These are phyloP conservation scores for Dermatemys mawii DNA, from an alignment of 2,113 vertebrate species.

Conservation along the genomic window DNA sequence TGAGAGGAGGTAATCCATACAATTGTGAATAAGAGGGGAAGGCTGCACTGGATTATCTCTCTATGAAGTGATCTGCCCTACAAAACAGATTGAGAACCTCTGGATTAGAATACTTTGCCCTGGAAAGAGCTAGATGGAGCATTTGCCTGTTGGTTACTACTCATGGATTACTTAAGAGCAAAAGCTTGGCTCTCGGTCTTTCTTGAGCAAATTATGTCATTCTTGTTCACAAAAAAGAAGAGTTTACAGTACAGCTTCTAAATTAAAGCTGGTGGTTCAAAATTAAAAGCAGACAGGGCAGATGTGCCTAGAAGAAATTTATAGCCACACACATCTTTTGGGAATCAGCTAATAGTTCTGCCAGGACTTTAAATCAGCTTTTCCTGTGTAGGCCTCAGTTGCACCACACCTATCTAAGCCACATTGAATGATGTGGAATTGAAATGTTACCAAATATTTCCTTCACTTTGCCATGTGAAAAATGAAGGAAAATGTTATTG, in stretches of 20 bases:
- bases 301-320: slow-evolving; percentile 77
- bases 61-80: background rate
- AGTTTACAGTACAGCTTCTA: slow-evolving; percentile 71
- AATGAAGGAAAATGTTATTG: slow-evolving; percentile 57
- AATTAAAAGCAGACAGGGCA: slow-evolving; percentile 85
- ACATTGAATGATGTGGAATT: slow-evolving; percentile 65
- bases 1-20: slow-evolving; percentile 49
- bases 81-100: background rate
- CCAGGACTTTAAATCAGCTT: slow-evolving; percentile 79
- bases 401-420: slow-evolving; percentile 77
- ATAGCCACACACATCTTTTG: slow-evolving; percentile 76
- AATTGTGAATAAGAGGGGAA: background rate
- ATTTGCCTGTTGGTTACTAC: slow-evolving; percentile 66
- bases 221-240: slow-evolving; percentile 76
- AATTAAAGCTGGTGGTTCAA: slow-evolving; percentile 81
- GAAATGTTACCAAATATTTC: slow-evolving; percentile 76
- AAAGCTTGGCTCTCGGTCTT: slow-evolving; percentile 74
- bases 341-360: slow-evolving; percentile 77
- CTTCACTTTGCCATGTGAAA: slow-evolving; percentile 65
- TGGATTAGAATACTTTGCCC: slow-evolving; percentile 33
- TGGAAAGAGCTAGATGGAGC: slow-evolving; percentile 51
- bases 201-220: slow-evolving; percentile 80
- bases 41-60: background rate
- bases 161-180: slow-evolving; percentile 76
- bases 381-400: slow-evolving; percentile 68